Conservation (phyloP, 2,888 invertebrate genomes). For the Osmoderma eremita region DNA sequence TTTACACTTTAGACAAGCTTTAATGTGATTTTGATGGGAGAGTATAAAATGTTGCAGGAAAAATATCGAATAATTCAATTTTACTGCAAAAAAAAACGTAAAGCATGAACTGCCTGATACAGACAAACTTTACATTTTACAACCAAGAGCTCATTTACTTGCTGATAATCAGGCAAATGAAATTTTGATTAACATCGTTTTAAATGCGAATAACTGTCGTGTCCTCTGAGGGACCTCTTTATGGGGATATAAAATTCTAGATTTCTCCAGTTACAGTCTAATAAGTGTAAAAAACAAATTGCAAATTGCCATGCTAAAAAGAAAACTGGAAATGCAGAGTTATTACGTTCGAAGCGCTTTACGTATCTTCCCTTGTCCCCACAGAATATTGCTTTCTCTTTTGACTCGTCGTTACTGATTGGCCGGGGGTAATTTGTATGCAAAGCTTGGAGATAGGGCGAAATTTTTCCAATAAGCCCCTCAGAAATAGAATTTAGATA, state of each 20-base stretch:
- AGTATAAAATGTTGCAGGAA: too few relatives aligned
- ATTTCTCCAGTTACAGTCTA: slow-evolving; percentile 11
- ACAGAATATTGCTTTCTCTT: slow-evolving; percentile 18
- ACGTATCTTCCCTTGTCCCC: not conserved
- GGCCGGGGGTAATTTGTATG: slow-evolving; percentile 15
- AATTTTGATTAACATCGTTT: too few relatives aligned
- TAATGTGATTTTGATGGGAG: too few relatives aligned
- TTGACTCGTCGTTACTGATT: slow-evolving; percentile 1
- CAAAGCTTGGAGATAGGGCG: slow-evolving; percentile 4
- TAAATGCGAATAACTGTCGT: not conserved
- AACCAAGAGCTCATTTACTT: too few relatives aligned
- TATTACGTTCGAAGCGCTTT: not conserved
- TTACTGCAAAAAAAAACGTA: too few relatives aligned
- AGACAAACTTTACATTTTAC: too few relatives aligned
- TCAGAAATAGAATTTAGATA: too few relatives aligned
- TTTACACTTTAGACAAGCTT: too few relatives aligned
- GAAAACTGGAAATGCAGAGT: slow-evolving; percentile 3
- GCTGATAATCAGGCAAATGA: too few relatives aligned
- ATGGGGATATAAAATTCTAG: not conserved
- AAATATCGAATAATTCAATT: too few relatives aligned
- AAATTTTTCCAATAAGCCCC: slow-evolving; percentile 2
- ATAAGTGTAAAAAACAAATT: slow-evolving; percentile 25
- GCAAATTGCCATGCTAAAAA: slow-evolving; percentile 15
- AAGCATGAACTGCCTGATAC: too few relatives aligned
- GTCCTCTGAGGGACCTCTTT: not conserved